phyloP scores from a whole-genome alignment of 30 jellyfish, hydroid and myxozoan species.

The Aurelia coerulea region DNA sequence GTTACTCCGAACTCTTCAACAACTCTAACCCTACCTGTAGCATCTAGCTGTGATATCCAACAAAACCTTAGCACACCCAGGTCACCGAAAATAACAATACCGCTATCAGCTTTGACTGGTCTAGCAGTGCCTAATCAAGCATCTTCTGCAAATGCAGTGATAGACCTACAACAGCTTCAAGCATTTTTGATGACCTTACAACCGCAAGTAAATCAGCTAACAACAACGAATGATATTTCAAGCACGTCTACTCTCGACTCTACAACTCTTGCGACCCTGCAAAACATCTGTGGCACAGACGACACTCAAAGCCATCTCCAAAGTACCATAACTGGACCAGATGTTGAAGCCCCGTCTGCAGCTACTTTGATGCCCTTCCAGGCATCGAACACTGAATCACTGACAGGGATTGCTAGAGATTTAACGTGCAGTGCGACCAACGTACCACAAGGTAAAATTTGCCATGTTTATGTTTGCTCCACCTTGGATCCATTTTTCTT shows the following conservation, averaged over 20 bases:
- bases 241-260: slow-evolving; percentile 22
- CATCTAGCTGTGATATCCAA: too few species aligned
- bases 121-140: slow-evolving; percentile 35
- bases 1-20: not conserved
- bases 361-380: slow-evolving; percentile 5
- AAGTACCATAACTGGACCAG: not conserved
- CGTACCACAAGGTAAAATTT: too few species aligned
- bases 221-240: slow-evolving; percentile 1
- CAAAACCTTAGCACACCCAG: not conserved
- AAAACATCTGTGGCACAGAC: not conserved
- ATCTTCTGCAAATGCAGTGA: slow-evolving; percentile 25
- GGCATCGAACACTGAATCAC: not conserved
- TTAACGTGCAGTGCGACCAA: too few species aligned
- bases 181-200: slow-evolving; percentile 64
- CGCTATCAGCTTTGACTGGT: slow-evolving; percentile 44
- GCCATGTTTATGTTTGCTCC: too few species aligned
- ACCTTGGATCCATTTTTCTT: too few species aligned
- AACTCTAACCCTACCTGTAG: too few species aligned
- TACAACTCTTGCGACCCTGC: slow-evolving; percentile 24
- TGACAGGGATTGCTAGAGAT: not conserved
- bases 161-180: slow-evolving; percentile 60
- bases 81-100: slow-evolving; percentile 58
- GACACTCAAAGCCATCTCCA: slow-evolving; percentile 3
- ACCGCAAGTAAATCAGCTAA: slow-evolving; percentile 11
- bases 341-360: not conserved